These are phyloP conservation scores for Perdita meconis DNA, from an alignment of 2,888 invertebrate species.

Conservation along the genomic window DNA sequence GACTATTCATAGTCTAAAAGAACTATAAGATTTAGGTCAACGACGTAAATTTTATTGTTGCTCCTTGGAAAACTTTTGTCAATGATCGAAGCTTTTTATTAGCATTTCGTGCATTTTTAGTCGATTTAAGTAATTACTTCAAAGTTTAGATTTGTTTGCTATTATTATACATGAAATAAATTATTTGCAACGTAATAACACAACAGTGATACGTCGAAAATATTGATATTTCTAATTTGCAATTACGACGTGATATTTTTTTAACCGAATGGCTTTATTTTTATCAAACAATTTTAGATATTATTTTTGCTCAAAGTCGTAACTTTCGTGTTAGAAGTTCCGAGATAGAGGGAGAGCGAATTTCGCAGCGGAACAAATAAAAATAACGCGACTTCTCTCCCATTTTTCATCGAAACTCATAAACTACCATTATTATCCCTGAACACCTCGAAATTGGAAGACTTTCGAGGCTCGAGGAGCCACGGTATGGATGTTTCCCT, in stretches of 20 bases:
- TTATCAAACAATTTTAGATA: not conserved
- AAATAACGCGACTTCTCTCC: not conserved
- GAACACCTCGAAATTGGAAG: not conserved
- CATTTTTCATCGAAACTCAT: not conserved
- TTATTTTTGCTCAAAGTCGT: not conserved
- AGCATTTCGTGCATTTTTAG: too few species aligned
- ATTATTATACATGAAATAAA: not conserved
- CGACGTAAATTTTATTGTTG: too few species aligned
- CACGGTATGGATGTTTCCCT: not conserved
- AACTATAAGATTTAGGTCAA: too few species aligned
- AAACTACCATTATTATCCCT: conserved; percentile 1
- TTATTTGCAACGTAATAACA: not conserved
- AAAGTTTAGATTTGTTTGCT: too few species aligned
- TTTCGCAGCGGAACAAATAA: conserved; percentile 2
- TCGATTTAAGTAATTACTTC: too few species aligned
- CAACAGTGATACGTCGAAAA: not conserved
- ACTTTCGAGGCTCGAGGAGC: not conserved
- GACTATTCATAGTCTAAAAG: too few species aligned
- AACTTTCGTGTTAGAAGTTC: not conserved
- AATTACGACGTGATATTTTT: not conserved
- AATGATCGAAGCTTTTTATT: too few species aligned
- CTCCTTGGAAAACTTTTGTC: too few species aligned
- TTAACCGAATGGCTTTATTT: not conserved
- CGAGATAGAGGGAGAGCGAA: not conserved
- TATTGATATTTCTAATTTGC: too few species aligned